Evolutionary conservation across 2,797 vertebrate species (phyloP).

Genomic region (Sebastes kiyomatsui): DNA sequence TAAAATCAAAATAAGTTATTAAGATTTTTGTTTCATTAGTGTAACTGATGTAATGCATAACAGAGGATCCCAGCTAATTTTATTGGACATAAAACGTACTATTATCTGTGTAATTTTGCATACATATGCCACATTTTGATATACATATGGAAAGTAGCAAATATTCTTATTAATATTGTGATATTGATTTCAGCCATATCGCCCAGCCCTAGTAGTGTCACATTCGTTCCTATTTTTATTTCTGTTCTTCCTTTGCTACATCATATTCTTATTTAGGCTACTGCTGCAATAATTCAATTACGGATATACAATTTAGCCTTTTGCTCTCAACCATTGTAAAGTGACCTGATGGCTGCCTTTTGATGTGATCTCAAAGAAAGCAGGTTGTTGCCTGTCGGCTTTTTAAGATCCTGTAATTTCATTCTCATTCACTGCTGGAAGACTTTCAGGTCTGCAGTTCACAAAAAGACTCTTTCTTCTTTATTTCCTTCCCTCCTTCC

Average conservation of each 20-base stretch:
- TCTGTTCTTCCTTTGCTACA: neutral
- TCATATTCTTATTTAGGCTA: neutral
- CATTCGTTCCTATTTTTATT: neutral
- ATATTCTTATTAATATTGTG: rapidly evolving
- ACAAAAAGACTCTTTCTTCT: constrained; percentile 69
- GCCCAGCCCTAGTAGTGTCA: rapidly evolving
- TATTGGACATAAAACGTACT: too few species aligned
- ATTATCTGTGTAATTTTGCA: too few species aligned
- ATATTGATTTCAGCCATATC: too few species aligned
- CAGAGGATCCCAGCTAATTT: too few species aligned
- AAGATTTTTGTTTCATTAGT: too few species aligned
- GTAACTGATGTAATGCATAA: rapidly evolving
- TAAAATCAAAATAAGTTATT: too few species aligned
- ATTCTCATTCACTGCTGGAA: constrained; percentile 51
- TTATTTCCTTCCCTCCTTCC: constrained; percentile 59
- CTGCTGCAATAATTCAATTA: neutral
- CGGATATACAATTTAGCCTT: constrained; percentile 15
- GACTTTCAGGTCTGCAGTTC: constrained; percentile 47
- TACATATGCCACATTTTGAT: too few species aligned
- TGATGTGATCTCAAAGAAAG: constrained; percentile 45
- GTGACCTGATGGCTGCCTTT: constrained; percentile 8
- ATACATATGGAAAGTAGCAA: too few species aligned
- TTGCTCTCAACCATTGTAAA: constrained; percentile 10
- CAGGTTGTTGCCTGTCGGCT: constrained; percentile 21
- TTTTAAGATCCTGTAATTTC: constrained; percentile 57